Evolutionary conservation across 2,888 invertebrate species (phyloP), one percentile per base, ranked within the genome.

Genomic region (Lasioglossum lativentre): DNA sequence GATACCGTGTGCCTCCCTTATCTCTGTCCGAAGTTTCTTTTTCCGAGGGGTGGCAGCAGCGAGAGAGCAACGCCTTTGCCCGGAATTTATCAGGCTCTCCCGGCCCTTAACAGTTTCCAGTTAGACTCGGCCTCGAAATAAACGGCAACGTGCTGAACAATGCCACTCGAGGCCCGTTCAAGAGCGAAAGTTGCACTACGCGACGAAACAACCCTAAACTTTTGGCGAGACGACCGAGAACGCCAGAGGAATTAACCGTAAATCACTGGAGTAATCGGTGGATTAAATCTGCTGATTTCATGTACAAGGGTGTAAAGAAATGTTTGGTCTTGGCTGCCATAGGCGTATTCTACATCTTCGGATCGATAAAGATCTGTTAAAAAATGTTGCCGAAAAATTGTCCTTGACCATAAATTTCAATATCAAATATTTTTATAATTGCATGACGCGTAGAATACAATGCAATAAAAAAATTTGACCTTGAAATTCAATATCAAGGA

Each of bases 11-110:
- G 19, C 34, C 47, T 27, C 34, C 52, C 77, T 71, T 78, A 80
- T 52, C 52, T 86, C 80, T 80, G 86, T 52, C 77, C 45, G n/a
- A 80, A 80, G 56, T 85, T 79, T 63, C 74, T 66, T 45, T n/a
- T 56, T 71, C 66, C 70, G 6, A 38, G 56, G 71, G 45, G 79
- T 27, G 52, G n/a, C 52, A 10, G 52, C 52, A n/a, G 52, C 34
- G 78, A 66, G 68, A 75, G 78, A 52, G 63, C 75, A 78, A 23
- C 34, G 78, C 63, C 81, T 87, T 74, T 66, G 74, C 27, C 71
- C 6, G 71, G 56, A 79, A 84, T 85, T 85, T 85, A 84, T 85
- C 85, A 78, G 63, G 34, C 78, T 52, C 16, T 27, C 42, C 30
- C 19, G 34, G 30, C 66, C 72, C 59, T 76, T 47, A 80, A 80